Evolutionary conservation across 2,797 vertebrate species (phyloP), one percentile per base, ranked within the genome.

Genomic region (Argentina silus): DNA sequence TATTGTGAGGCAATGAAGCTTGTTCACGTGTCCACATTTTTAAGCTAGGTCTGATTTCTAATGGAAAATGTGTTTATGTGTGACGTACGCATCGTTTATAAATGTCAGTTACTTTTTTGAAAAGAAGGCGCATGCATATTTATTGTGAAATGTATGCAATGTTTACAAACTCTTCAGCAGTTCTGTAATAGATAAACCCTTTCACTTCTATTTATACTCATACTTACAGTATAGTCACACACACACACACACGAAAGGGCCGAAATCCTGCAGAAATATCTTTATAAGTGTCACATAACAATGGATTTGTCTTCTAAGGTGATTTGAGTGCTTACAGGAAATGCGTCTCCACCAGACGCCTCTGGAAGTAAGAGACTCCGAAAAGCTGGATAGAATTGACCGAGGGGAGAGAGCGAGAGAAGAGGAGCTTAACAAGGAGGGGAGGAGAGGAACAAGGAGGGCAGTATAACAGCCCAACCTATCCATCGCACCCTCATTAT

Each of bases 401-500:
- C 2, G 23, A 44, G 45, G 65, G n/a, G 72, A 47, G 59, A 69
- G 44, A 57, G 57, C 10, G 47, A 53, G 36, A n/a, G 36, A 66
- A 21, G 45, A 6, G 21, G 63, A 21, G 44, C 5, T 6, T 17
- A 14, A 6, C 17, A 60, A 12, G 14, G 5, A 68, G 53, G 60
- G 42, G 12, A 65, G 67, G 56, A 64, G 21, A 71, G 12, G 21
- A 68, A 21, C 57, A 8, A 42, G 53, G 3, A 47, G 48, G 72
- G 48, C 14, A 66, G 21, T 65, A 75, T 79, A 72, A 69, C 67
- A 69, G 50, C 36, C 63, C 74, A 62, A 76, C 69, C 47, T 27
- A 55, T 78, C 76, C 43, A 9, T 50, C 42, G 23, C 67, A 42
- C 57, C 73, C 71, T 57, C 63, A 75, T 78, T 82, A 77, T 77